A percentile compares a stretch with the other conserved stretches of the same genome.
Evolutionary conservation across 2,113 vertebrate species (phyloP).

Genomic region (Cromileptes altivelis): DNA sequence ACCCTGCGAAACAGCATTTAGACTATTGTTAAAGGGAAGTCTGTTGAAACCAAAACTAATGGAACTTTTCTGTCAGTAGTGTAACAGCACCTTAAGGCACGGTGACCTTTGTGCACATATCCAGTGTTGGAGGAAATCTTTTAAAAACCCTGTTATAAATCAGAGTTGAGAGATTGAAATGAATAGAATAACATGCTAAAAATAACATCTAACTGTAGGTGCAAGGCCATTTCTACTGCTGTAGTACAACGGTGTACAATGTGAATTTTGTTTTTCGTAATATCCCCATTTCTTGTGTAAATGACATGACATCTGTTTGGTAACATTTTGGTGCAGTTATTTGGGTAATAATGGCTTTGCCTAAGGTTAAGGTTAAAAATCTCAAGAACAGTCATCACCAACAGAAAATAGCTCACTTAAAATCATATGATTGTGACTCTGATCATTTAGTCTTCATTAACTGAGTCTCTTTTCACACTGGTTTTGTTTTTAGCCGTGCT

Average conservation of each 20-base stretch:
- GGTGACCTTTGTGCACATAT: not conserved
- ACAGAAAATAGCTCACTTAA: not conserved
- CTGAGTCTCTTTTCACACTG: not conserved
- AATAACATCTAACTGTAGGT: not conserved
- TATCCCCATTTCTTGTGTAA: not conserved
- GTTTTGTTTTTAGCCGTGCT: not conserved
- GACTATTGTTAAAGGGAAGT: constrained; percentile 30
- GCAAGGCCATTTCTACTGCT: not conserved
- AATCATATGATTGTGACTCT: not conserved
- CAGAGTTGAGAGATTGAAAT: not conserved
- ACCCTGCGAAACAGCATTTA: constrained; percentile 7
- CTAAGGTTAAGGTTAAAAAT: not conserved
- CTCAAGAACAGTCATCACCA: not conserved
- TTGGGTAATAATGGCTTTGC: not conserved
- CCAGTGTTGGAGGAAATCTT: not conserved
- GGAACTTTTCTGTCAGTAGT: not conserved
- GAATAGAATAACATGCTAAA: not conserved
- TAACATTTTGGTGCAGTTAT: not conserved
- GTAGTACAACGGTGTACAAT: too few relatives aligned
- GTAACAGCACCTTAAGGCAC: constrained; percentile 16
- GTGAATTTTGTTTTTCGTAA: not conserved
- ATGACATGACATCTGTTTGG: not conserved
- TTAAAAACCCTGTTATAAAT: constrained; percentile 9
- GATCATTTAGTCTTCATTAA: not conserved
- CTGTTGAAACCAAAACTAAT: constrained; percentile 21